Conservation (phyloP, 2,888 invertebrate genomes). For the Drosophila colorata region DNA sequence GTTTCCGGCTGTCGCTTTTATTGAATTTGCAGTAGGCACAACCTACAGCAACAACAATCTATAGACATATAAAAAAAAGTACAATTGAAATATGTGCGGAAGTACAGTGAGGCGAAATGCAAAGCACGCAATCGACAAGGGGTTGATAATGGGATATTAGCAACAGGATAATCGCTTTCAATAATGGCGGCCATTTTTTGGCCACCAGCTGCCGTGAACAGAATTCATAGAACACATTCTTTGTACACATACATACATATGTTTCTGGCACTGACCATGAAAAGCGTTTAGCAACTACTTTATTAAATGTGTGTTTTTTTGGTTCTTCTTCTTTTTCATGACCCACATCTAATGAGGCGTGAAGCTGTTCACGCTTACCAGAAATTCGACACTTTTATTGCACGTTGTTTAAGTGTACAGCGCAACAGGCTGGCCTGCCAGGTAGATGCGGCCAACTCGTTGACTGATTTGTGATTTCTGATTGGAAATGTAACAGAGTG, state of each 20-base stretch:
- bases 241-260: no score
- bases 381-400: constrained; percentile 54
- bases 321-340: constrained; percentile 9
- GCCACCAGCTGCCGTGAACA: constrained; percentile 38
- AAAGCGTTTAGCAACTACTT: constrained; percentile 8
- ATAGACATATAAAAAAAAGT: constrained; percentile 10
- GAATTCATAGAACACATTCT: not conserved
- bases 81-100: constrained; percentile 63
- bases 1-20: constrained; percentile 69
- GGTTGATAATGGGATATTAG: constrained; percentile 57
- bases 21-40: constrained; percentile 61
- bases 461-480: constrained; percentile 35
- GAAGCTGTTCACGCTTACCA: constrained; percentile 49
- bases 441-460: constrained; percentile 27
- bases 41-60: constrained; percentile 24
- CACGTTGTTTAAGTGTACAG: not conserved
- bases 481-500: constrained; percentile 47
- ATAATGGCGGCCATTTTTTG: constrained; percentile 43
- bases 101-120: constrained; percentile 54
- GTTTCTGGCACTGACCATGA: constrained; percentile 18
- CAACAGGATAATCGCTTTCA: constrained; percentile 68
- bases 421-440: constrained; percentile 58
- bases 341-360: constrained; percentile 61
- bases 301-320: constrained; percentile 1
- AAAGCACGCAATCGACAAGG: constrained; percentile 52